Evolutionary conservation across 2,888 invertebrate genomes (phyloP), one percentile per base, ranked within the genome.

Genomic region (Petrophora chlorosata): DNA sequence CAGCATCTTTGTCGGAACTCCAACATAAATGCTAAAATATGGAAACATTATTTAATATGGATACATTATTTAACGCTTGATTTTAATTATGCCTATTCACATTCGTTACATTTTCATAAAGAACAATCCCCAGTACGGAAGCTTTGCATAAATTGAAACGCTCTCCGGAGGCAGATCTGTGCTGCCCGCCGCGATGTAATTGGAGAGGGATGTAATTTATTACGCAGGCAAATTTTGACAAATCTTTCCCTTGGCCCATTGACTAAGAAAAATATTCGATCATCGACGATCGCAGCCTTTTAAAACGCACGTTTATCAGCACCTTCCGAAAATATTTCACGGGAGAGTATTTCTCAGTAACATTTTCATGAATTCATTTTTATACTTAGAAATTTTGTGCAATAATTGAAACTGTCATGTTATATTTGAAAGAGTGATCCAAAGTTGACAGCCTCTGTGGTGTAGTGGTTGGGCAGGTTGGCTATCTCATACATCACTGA

Each of bases 101-200:
- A 36, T 60, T 53, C 54, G 59, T 67, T 65, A 59, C 56, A 63
- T 65, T 61, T 56, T 56, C 42, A 59, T 63, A 65, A 58, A 68
- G 63, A 70, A 76, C 67, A 70, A 74, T 73, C 67, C 68, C 71
- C 65, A 61, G 50, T 58, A 67, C 67, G 68, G 78, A 80, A 81
- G 73, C 76, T 71, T 76, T 44, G 72, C 79, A 85, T 85, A 85
- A 86, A 84, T 86, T 84, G 83, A 73, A 75, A 65, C 71, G 70
- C 70, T 68, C 78, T 76, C 69, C 54, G 65, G 74, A 76, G 76
- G 67, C 74, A 70, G 73, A 79, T 79, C 76, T 79, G 80, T 76
- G 79, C 76, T 78, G 72, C 75, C 78, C 75, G 81, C 80, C 79
- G 74, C 70, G 65, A 82, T 85, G 84, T 86, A 85, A 85, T 83